Base-by-base conservation (phyloP, 1,140 invertebrate species). In the Drosophila rhopaloa region DNA sequence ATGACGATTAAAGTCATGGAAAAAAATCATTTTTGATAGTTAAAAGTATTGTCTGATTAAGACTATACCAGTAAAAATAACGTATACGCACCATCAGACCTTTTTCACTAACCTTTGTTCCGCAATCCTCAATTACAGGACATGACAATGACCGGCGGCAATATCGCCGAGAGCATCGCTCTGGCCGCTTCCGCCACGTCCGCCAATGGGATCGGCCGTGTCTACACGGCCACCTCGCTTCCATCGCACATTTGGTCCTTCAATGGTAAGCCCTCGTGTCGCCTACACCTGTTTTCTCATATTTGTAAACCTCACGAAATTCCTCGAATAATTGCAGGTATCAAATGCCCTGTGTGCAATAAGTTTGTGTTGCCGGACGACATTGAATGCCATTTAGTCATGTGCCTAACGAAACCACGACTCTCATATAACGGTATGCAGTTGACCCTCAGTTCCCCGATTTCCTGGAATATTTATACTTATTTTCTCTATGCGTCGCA, bases 281-380 rank as follows among this genome's bases (percentile, higher is more conserved):
- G 29, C 4, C 37, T 14, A 32, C 29, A 32, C 29, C 29, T 32
- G 6, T 24, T 24, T 3, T 24, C 24, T 24, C 24, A 24, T 24
- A 8, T 24, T 9, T 13, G 10, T 7, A 16, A 41, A 14, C 7
- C 14, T 8, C 43, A 9, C 7, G 7, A 7, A 10, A 19, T 68
- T 95, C 2, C 19, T 9, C 29, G 4, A 11, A 43, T 37, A 11
- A 38, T 53, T 66, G 13, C 94, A 98, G 98, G 98, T 93, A 96
- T 99, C 93, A 98, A 98, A 94, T 99, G 98, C 94, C 98, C 98
- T 77, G 97, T 99, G 76, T 99, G 98, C 95, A 98, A 97, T 93
- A 99, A 99, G 94, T 97, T 97, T 94, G 97, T 99, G 81, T 94
- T 98, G 93, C 97, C 98, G 80, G 98, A 99, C 93, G 98, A 99